Conservation (phyloP, 1,140 invertebrate species). For the Drosophila kepulauana region DNA sequence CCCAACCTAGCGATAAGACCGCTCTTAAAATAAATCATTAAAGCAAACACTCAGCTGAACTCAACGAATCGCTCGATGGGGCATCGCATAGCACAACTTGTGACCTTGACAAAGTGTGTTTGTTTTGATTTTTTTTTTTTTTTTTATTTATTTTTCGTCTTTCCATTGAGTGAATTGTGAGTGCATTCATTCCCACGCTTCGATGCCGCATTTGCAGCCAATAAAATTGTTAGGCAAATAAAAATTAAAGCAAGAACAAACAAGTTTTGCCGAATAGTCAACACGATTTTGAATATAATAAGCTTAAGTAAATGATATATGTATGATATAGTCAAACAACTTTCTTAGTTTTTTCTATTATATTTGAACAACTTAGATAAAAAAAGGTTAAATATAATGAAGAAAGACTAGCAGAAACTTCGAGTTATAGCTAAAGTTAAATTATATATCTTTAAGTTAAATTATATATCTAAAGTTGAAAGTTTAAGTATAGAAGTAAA, state of each 20-base stretch:
- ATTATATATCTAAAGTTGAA: too few species aligned
- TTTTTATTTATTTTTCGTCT: slow-evolving; percentile 29
- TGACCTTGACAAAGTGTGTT: slow-evolving; percentile 49
- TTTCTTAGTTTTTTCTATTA: too few species aligned
- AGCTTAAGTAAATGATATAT: too few species aligned
- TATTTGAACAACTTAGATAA: too few species aligned
- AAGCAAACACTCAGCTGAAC: slow-evolving; percentile 63
- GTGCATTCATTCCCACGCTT: slow-evolving; percentile 74
- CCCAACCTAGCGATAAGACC: slow-evolving; percentile 32
- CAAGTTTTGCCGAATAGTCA: slow-evolving; percentile 5
- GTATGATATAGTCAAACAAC: too few species aligned
- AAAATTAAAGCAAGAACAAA: slow-evolving; percentile 37
- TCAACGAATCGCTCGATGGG: slow-evolving; percentile 28
- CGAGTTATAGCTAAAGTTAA: too few species aligned
- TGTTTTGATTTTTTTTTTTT: slow-evolving; percentile 13
- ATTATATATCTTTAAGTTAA: too few species aligned
- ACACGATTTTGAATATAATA: not conserved
- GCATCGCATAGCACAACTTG: slow-evolving; percentile 26
- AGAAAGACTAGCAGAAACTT: too few species aligned
- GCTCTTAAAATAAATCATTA: slow-evolving; percentile 61
- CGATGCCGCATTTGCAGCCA: slow-evolving; percentile 58
- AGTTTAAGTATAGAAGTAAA: too few species aligned
- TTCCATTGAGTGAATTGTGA: slow-evolving; percentile 21
- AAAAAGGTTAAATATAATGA: too few species aligned
- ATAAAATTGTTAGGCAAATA: slow-evolving; percentile 69